Base-by-base conservation (phyloP, 1,140 invertebrate species). In the Drosophila pectinifera region DNA sequence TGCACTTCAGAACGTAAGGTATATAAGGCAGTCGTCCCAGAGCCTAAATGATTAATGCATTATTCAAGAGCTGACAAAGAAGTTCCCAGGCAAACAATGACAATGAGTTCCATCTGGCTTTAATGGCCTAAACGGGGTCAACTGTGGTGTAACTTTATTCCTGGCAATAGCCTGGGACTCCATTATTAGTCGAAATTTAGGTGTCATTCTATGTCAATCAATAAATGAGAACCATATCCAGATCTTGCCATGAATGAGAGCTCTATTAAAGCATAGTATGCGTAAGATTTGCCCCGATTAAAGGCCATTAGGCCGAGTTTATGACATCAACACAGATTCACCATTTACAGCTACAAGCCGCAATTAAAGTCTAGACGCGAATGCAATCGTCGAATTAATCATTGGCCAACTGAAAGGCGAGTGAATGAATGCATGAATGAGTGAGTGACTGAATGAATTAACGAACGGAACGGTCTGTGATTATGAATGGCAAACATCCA, bases 401-500 rank as follows among this genome's bases (percentile, higher is more conserved):
- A 64, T 65, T 53, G 59, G 63, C 48, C 48, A 54, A 26, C 55
- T n/a, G 43, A 45, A 46, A 56, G 41, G 14, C 34, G 51, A 22
- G 6, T 68, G 45, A 70, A 53, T 77, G 53, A 76, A 58, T 41
- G 24, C 59, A 69, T 68, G 51, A 76, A 61, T 57, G 54, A 75
- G 41, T 74, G 58, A 42, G 24, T 39, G 51, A 36, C 11, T 61
- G 51, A 57, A 41, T 69, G 18, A 55, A 68, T 69, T 48, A 54
- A 18, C 31, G 18, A 55, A 34, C 64, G 67, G 67, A 46, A 34
- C 64, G 67, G 67, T 14, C 42, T 57, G 51, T 70, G 63, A 79
- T 79, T 80, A 75, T 75, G 70, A 80, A 63, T 59, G 58, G 63
- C 69, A 72, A 72, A 56, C 80, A 75, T 63, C 59, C 63, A 75